Evolutionary conservation across 2,888 invertebrate genomes (phyloP).

Genomic region (Julus scandinavius): DNA sequence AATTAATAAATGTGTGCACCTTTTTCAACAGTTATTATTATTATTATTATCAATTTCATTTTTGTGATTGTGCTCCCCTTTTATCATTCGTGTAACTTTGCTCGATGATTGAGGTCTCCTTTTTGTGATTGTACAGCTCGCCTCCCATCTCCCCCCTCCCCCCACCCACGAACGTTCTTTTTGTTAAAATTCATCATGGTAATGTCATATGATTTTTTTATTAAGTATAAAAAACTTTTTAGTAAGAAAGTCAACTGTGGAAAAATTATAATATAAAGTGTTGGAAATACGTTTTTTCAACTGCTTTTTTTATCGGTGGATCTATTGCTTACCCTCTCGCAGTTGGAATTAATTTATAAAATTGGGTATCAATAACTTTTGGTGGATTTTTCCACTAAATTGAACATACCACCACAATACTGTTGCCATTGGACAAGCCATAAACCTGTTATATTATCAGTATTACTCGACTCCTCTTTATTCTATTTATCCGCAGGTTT

Average conservation of each 20-base stretch:
- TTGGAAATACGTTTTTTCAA: constrained; percentile 2
- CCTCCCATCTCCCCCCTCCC: too few relatives aligned
- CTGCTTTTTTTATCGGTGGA: constrained; percentile 18
- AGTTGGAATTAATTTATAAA: constrained; percentile 18
- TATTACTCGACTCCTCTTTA: neutral
- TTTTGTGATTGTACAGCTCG: constrained; percentile 46
- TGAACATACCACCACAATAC: constrained; percentile 39
- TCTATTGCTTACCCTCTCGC: neutral
- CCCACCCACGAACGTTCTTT: too few relatives aligned
- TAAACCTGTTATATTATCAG: constrained; percentile 39
- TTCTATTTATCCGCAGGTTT: neutral
- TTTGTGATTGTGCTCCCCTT: constrained; percentile 38
- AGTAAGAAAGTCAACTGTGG: constrained; percentile 12
- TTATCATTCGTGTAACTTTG: constrained; percentile 25
- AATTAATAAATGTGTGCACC: constrained; percentile 55
- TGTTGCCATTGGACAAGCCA: constrained; percentile 20
- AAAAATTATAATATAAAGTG: constrained; percentile 27
- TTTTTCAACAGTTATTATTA: constrained; percentile 51
- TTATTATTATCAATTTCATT: constrained; percentile 46
- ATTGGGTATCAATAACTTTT: constrained; percentile 29
- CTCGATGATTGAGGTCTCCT: constrained; percentile 33
- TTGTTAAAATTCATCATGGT: constrained; percentile 44
- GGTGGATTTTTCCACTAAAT: constrained; percentile 31
- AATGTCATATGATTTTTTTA: constrained; percentile 50
- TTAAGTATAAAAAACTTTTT: constrained; percentile 49